Conservation (phyloP, 1,140 invertebrate species). For the Pollicipes pollicipes region DNA sequence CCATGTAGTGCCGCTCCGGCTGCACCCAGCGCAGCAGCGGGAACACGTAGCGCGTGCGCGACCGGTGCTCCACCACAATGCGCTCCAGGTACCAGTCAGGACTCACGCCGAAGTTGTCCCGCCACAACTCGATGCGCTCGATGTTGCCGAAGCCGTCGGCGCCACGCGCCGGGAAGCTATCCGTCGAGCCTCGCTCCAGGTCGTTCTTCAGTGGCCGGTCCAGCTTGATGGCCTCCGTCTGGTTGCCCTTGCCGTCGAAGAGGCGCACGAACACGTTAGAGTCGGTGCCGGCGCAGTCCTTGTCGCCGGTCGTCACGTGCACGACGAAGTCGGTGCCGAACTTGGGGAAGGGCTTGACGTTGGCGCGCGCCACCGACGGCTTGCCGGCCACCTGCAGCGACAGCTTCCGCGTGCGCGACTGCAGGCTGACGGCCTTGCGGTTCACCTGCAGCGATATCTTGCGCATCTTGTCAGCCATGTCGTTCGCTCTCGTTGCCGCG, state of each 20-base stretch:
- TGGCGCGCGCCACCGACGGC: background rate
- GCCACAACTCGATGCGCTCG: slow-evolving; percentile 17
- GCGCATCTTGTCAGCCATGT: background rate
- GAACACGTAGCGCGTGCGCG: slow-evolving; percentile 21
- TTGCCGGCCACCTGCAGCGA: background rate
- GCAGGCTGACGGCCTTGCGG: background rate
- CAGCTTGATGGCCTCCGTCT: slow-evolving; percentile 19
- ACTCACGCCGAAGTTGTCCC: slow-evolving; percentile 24
- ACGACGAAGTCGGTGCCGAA: slow-evolving; percentile 15
- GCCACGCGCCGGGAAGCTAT: slow-evolving; percentile 8
- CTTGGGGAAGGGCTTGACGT: background rate
- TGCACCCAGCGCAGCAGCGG: slow-evolving; percentile 32
- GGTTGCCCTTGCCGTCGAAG: slow-evolving; percentile 21
- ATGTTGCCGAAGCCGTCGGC: slow-evolving; percentile 18
- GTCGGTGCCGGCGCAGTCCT: slow-evolving; percentile 24
- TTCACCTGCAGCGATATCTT: background rate
- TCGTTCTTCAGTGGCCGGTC: slow-evolving; percentile 24
- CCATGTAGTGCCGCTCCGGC: slow-evolving; percentile 25
- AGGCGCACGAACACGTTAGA: slow-evolving; percentile 24
- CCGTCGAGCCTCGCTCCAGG: slow-evolving; percentile 21
- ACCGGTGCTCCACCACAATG: slow-evolving; percentile 21
- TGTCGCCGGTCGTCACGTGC: slow-evolving; percentile 25
- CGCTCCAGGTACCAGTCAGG: slow-evolving; percentile 30
- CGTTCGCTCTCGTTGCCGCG: background rate
- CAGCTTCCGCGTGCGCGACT: background rate